Percentiles rank a stretch among this genome's conserved stretches.
Evolutionary conservation across 2,113 vertebrate species (phyloP).

Genomic region (Stomatorhinus ivindoensis): DNA sequence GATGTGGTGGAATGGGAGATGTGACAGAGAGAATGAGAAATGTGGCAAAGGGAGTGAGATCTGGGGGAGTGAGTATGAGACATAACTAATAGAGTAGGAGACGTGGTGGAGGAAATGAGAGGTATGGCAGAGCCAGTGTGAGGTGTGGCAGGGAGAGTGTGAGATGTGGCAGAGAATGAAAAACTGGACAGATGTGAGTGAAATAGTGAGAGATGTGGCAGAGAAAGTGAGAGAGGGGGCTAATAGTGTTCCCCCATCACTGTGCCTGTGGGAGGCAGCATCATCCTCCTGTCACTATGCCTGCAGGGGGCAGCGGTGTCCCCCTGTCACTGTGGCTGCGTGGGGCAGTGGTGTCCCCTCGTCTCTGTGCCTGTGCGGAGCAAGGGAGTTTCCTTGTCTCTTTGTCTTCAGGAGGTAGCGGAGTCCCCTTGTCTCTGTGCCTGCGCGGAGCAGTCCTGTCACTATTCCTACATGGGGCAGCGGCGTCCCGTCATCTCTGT

Average conservation of each 20-base stretch:
- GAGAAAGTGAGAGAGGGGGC: not conserved
- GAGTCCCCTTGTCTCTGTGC: not conserved
- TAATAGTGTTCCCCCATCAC: not conserved
- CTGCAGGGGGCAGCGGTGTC: not conserved
- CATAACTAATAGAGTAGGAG: not conserved
- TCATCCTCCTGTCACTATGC: not conserved
- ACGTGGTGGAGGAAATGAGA: not conserved
- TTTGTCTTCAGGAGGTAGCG: not conserved
- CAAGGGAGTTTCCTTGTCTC: not conserved
- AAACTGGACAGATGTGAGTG: not conserved
- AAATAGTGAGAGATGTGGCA: not conserved
- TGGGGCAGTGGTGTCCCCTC: not conserved
- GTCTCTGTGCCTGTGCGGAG: not conserved
- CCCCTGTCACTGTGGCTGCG: not conserved
- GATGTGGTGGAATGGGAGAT: not conserved
- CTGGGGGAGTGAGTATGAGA: not conserved
- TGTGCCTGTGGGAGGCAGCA: not conserved
- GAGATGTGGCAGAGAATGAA: not conserved
- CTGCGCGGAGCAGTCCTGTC: not conserved
- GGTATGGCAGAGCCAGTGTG: not conserved
- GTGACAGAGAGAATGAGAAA: not conserved
- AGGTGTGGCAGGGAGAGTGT: not conserved
- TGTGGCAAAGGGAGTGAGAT: not conserved
- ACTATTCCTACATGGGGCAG: too few species aligned
- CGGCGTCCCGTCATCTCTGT: not conserved